Evolutionary conservation across 2,888 invertebrate species (phyloP).

Genomic region (Drosophila barbarae): DNA sequence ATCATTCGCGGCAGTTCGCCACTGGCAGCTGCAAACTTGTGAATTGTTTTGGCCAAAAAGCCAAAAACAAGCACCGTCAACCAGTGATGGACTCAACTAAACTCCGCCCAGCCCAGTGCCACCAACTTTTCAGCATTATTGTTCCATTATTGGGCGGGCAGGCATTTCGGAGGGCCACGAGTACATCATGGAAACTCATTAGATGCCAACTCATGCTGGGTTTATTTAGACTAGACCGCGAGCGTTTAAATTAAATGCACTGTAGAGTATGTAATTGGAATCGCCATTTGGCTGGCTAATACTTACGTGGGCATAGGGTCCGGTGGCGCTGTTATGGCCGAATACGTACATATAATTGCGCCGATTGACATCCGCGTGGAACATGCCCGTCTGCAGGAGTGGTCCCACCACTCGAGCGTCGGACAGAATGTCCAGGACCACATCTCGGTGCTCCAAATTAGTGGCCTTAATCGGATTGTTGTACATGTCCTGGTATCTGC

Average conservation of each 20-base stretch:
- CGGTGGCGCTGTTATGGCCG: slow-evolving; percentile 89
- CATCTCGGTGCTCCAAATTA: slow-evolving; percentile 85
- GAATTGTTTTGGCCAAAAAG: slow-evolving; percentile 63
- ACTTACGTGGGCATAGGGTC: slow-evolving; percentile 88
- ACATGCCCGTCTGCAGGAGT: slow-evolving; percentile 86
- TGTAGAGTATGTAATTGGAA: slow-evolving; percentile 34
- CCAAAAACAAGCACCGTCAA: slow-evolving; percentile 39
- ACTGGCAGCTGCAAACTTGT: slow-evolving; percentile 60
- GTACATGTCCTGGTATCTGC: slow-evolving; percentile 82
- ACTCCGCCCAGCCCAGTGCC: slow-evolving; percentile 17
- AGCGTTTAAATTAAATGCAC: slow-evolving; percentile 55
- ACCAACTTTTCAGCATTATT: slow-evolving; percentile 43
- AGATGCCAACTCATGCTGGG: slow-evolving; percentile 51
- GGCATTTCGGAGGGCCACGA: not conserved
- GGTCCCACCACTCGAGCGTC: slow-evolving; percentile 94
- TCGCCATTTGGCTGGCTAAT: slow-evolving; percentile 35
- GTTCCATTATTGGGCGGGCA: slow-evolving; percentile 36
- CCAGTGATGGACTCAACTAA: slow-evolving; percentile 58
- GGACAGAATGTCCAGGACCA: slow-evolving; percentile 91
- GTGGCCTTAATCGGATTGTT: slow-evolving; percentile 82
- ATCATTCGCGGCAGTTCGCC: slow-evolving; percentile 49
- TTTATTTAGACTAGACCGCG: slow-evolving; percentile 25
- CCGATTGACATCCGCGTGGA: slow-evolving; percentile 87
- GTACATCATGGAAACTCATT: slow-evolving; percentile 61
- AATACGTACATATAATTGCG: slow-evolving; percentile 94